Evolutionary conservation across 2,888 invertebrate species (phyloP), one percentile per base, ranked within the genome.

Genomic region (Sepioteuthis lessoniana): DNA sequence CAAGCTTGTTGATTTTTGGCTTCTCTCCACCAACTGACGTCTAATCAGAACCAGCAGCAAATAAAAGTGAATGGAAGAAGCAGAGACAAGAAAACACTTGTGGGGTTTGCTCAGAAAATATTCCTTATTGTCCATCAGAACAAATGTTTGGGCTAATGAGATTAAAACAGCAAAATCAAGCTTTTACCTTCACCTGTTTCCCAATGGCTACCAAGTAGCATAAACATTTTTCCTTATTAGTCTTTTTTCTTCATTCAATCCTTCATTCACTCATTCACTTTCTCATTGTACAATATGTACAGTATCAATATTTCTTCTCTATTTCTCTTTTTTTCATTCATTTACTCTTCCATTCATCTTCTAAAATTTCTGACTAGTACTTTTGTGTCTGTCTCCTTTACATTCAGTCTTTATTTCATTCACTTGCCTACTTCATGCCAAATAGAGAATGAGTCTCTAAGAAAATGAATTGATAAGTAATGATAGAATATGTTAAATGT

Each of bases 71-170:
- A 76, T 16, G n/a, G 76, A n/a, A 76, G n/a, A 76, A 19, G n/a
- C 76, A 76, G n/a, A 76, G n/a, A n/a, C 76, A n/a, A n/a, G 76
- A 76, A 76, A 76, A 76, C 76, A 76, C 76, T 76, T 76, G 76
- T 76, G 10, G n/a, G n/a, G 35, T 19, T 76, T n/a, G n/a, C 19
- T 76, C 76, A 76, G n/a, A 76, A 76, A 76, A n/a, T 76, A 76
- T 76, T 76, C 76, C n/a, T 76, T n/a, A 76, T 76, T 76, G n/a
- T 76, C 76, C 76, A 13, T 76, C n/a, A n/a, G 76, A 76, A 76
- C 76, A 76, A 76, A 76, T 76, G 76, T 76, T 76, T n/a, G 13
- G 76, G n/a, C 76, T 76, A 76, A 76, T 35, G 35, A 76, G 76
- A 76, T 76, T 76, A 76, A 76, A 35, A n/a, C 76, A n/a, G 35